A percentile compares a stretch with the other conserved stretches of the same genome.
phyloP scores from a whole-genome alignment of 2,113 vertebrate genomes.

The Anarrhichthys ocellatus region DNA sequence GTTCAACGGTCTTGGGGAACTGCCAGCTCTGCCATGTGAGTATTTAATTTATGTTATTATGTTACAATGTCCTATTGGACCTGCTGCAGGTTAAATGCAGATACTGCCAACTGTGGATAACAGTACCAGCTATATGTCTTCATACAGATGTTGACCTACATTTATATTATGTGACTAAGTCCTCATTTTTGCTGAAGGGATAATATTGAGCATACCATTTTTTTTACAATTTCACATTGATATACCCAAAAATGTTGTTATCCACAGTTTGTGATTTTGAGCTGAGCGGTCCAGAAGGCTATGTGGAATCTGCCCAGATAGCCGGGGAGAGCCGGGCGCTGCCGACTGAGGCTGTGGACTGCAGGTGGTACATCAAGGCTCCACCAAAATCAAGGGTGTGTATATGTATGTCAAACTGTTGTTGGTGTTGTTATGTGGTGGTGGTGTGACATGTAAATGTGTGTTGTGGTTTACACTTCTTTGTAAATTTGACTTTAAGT shows the following conservation, averaged over 20 bases:
- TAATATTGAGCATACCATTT: neutral
- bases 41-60: conserved; percentile 55
- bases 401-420: neutral
- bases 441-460: neutral
- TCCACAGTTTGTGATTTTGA: conserved; percentile 96
- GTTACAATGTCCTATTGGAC: neutral
- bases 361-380: conserved; percentile 96
- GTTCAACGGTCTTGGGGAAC: conserved; percentile 90
- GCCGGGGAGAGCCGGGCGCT: conserved; percentile 88
- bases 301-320: conserved; percentile 92
- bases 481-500: neutral
- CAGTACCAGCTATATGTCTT: neutral
- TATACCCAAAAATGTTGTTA: neutral
- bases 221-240: neutral
- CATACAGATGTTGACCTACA: neutral
- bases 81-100: neutral
- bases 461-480: neutral
- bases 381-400: conserved; percentile 92
- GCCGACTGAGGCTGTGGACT: conserved; percentile 93
- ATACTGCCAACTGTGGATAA: neutral
- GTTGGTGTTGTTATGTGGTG: neutral
- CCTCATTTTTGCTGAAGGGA: neutral
- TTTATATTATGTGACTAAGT: neutral
- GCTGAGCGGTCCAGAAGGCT: conserved; percentile 93
- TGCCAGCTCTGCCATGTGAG: conserved; percentile 93